phyloP scores from a whole-genome alignment of 2,888 invertebrate species.

The Oxytorus armatus region DNA sequence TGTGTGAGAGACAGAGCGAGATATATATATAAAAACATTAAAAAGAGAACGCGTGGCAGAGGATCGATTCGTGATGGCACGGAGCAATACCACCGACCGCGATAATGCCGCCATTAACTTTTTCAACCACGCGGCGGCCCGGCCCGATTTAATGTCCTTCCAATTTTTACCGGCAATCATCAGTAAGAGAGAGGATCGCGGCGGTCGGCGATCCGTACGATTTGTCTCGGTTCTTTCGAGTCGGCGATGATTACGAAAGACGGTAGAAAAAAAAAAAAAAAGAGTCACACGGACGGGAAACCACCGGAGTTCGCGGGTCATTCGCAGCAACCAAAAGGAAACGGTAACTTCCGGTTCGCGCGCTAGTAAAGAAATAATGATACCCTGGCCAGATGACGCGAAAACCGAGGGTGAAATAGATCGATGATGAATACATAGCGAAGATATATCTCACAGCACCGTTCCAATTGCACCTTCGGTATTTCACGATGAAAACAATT shows the following conservation, averaged over 20 bases:
- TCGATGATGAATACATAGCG: constrained; percentile 19
- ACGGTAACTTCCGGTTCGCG: constrained; percentile 62
- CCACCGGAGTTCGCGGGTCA: constrained; percentile 6
- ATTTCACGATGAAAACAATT: constrained; percentile 61
- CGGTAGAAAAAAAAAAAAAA: too few species aligned
- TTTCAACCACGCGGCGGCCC: constrained; percentile 67
- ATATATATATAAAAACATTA: constrained; percentile 9
- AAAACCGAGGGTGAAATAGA: constrained; percentile 18
- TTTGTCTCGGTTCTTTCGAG: constrained; percentile 66
- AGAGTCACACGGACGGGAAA: constrained; percentile 30
- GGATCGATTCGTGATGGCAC: constrained; percentile 68
- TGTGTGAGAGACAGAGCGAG: constrained; percentile 22
- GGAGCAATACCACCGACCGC: constrained; percentile 70
- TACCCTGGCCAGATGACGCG: constrained; percentile 7
- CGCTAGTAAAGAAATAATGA: constrained; percentile 59
- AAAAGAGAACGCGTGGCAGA: constrained; percentile 58
- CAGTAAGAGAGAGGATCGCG: constrained; percentile 22
- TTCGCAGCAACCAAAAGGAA: constrained; percentile 17
- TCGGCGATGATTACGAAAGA: constrained; percentile 49
- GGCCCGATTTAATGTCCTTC: constrained; percentile 67
- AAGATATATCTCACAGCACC: constrained; percentile 28
- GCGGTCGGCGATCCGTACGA: constrained; percentile 48
- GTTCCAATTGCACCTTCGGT: constrained; percentile 28
- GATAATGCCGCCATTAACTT: constrained; percentile 74
- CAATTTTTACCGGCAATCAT: constrained; percentile 64